phyloP scores from a whole-genome alignment of 2,888 invertebrate species.

The Dione juno region DNA sequence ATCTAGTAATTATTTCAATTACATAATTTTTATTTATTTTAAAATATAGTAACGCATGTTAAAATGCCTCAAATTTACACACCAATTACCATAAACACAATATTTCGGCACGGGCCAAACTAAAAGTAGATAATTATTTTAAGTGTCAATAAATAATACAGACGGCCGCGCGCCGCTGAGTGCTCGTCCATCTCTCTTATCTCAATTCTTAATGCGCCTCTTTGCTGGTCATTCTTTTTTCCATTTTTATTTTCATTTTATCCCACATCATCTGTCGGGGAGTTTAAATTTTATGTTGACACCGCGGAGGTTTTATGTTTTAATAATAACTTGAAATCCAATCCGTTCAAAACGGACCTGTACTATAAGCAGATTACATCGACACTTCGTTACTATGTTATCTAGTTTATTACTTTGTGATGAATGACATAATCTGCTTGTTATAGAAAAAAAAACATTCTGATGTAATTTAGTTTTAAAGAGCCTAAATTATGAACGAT shows the following conservation, averaged over 20 bases:
- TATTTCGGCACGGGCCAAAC: conserved; percentile 78
- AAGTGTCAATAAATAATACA: conserved; percentile 84
- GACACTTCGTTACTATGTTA: conserved; percentile 58
- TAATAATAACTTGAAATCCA: conserved; percentile 75
- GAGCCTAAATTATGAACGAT: conserved; percentile 42
- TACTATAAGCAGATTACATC: conserved; percentile 60
- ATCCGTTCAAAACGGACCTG: conserved; percentile 59
- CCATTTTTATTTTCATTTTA: conserved; percentile 66
- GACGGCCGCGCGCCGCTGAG: conserved; percentile 76
- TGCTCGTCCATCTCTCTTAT: conserved; percentile 83
- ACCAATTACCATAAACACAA: conserved; percentile 36
- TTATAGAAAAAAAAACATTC: background rate
- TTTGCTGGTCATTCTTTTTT: conserved; percentile 78
- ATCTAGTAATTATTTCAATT: background rate
- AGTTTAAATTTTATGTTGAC: conserved; percentile 81
- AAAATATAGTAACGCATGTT: background rate
- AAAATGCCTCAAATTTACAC: background rate
- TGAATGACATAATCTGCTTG: conserved; percentile 16
- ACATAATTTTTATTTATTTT: background rate
- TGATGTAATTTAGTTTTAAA: conserved; percentile 19
- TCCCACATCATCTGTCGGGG: conserved; percentile 70
- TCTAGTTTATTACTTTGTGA: conserved; percentile 61
- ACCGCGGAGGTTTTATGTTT: conserved; percentile 80
- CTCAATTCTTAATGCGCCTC: conserved; percentile 83
- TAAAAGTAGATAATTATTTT: conserved; percentile 75